These are phyloP conservation scores for Andinoacara biseriatus DNA, from an alignment of 2,113 vertebrate genomes.

Conservation along the genomic window DNA sequence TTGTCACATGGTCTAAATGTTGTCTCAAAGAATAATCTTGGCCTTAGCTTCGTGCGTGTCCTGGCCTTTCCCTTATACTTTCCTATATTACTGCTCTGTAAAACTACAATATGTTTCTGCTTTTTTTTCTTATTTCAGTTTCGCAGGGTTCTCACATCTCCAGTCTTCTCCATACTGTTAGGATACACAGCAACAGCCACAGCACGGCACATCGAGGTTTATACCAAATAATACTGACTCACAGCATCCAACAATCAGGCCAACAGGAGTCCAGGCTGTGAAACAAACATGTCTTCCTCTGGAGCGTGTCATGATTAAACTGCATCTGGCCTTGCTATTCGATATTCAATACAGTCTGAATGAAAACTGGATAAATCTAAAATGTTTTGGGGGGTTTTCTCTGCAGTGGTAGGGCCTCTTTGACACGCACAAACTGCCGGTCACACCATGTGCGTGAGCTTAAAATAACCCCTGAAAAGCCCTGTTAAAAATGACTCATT, in stretches of 20 bases:
- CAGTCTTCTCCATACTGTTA: not conserved
- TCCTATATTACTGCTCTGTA: not conserved
- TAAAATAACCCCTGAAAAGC: not conserved
- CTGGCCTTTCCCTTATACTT: constrained; percentile 18
- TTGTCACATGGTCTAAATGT: not conserved
- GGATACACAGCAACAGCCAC: not conserved
- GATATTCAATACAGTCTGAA: not conserved
- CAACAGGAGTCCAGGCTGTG: not conserved
- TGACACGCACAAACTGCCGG: not conserved
- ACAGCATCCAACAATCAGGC: not conserved
- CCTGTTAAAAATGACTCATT: constrained; percentile 16
- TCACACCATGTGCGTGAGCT: not conserved
- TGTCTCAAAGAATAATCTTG: not conserved
- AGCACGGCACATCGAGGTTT: not conserved
- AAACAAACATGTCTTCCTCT: not conserved
- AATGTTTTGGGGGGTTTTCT: not conserved
- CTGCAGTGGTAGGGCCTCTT: too few species aligned
- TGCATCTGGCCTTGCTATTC: not conserved
- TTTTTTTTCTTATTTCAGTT: too few species aligned
- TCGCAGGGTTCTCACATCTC: not conserved
- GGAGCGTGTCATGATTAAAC: not conserved
- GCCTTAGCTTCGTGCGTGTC: not conserved
- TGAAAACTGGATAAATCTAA: not conserved
- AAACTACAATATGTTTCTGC: not conserved
- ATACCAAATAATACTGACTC: not conserved